phyloP scores from a whole-genome alignment of 2,797 vertebrate genomes.

The Vespertilio murinus region DNA sequence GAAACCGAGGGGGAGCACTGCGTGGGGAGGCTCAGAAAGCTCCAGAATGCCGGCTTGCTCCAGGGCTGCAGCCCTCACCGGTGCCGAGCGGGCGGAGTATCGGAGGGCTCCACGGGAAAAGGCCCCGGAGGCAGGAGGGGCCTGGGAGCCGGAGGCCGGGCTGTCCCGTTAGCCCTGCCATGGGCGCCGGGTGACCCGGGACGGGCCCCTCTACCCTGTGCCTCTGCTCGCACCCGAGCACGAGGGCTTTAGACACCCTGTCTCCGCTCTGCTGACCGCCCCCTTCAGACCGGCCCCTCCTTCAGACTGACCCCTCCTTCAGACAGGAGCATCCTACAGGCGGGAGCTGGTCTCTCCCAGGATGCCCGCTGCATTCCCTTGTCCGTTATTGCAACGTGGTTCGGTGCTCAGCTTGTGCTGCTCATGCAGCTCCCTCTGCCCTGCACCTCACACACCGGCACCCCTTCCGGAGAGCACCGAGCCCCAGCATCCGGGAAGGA shows the following conservation, averaged over 20 bases:
- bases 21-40: neutral
- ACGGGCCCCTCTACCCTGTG: neutral
- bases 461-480: neutral
- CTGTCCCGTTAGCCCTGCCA: neutral
- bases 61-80: neutral
- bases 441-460: neutral
- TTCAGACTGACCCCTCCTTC: too few relatives aligned
- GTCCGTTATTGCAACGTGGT: neutral
- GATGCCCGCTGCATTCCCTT: neutral
- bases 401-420: neutral
- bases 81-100: neutral
- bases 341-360: neutral
- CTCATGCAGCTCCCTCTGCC: neutral
- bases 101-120: neutral
- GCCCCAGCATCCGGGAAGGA: neutral
- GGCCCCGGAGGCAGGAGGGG: neutral
- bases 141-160: neutral
- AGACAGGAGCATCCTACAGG: neutral
- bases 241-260: neutral
- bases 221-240: neutral
- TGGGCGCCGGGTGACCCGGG: neutral
- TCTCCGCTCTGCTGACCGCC: neutral
- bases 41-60: neutral
- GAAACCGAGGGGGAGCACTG: neutral
- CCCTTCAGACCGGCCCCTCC: neutral